These are phyloP conservation scores for Neostethus bicornis DNA, from an alignment of 2,797 vertebrate genomes.

Conservation along the genomic window DNA sequence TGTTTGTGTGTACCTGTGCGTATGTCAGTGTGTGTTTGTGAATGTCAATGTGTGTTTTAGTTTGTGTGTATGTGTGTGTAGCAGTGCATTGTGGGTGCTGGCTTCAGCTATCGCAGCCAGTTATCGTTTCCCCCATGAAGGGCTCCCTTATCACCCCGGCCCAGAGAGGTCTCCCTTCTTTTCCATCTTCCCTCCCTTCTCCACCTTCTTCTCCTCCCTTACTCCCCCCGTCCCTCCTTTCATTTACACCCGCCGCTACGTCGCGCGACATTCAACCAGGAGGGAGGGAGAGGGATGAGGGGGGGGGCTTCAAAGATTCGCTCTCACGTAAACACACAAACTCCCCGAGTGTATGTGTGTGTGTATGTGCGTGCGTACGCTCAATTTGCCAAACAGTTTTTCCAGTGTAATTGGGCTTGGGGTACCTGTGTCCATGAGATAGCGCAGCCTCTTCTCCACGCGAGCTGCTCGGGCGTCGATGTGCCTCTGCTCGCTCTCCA, in stretches of 20 bases:
- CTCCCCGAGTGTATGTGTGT: constrained; percentile 83
- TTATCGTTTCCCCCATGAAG: constrained; percentile 99
- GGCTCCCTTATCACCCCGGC: constrained; percentile 99
- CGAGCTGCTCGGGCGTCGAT: constrained; percentile 99
- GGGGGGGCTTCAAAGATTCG: constrained; percentile 96
- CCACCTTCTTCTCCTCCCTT: constrained; percentile 38
- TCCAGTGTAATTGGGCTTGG: constrained; percentile 99
- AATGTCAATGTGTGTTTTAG: too few species aligned
- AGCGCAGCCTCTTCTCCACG: constrained; percentile 99
- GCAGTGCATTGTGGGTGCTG: constrained; percentile 87
- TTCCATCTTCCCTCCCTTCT: constrained; percentile 72
- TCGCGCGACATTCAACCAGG: constrained; percentile 88
- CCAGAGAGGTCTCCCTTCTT: constrained; percentile 99
- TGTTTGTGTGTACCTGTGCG: constrained; percentile 29
- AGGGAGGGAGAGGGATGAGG: constrained; percentile 36
- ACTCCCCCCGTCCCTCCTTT: constrained; percentile 66
- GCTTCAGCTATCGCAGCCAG: constrained; percentile 93
- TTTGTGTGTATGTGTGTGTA: constrained; percentile 57
- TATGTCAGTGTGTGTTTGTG: too few species aligned
- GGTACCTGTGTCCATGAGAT: constrained; percentile 99
- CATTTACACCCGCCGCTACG: constrained; percentile 81
- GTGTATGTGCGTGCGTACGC: constrained; percentile 85
- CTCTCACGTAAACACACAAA: constrained; percentile 82
- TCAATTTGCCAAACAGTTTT: constrained; percentile 99
- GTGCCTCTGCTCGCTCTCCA: constrained; percentile 99